These are phyloP conservation scores for Masnerella sp. DNA, from an alignment of 2,888 invertebrate species.

Conservation along the genomic window DNA sequence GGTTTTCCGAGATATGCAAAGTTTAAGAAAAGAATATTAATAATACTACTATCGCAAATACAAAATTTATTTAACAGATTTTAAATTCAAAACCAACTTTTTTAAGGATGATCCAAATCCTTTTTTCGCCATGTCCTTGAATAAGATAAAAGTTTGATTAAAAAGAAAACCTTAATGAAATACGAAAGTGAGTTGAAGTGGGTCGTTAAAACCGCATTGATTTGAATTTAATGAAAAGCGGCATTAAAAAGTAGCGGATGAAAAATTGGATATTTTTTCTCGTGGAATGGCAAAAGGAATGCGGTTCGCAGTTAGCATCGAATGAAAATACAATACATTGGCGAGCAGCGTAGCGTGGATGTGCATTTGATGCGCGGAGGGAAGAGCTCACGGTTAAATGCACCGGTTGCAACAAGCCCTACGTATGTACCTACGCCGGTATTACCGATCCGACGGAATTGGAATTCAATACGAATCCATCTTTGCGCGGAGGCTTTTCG, in stretches of 20 bases:
- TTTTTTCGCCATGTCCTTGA: too few species aligned
- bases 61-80: too few species aligned
- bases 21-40: too few species aligned
- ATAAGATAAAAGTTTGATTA: too few species aligned
- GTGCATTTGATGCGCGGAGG: constrained; percentile 35
- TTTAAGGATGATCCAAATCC: too few species aligned
- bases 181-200: neutral
- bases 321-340: constrained; percentile 46
- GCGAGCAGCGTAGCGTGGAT: constrained; percentile 27
- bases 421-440: constrained; percentile 21
- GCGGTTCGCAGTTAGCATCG: constrained; percentile 39
- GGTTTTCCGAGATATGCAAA: too few species aligned
- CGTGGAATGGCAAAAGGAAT: constrained; percentile 32
- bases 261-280: constrained; percentile 29
- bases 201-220: constrained; percentile 6
- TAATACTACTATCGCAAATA: too few species aligned
- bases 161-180: neutral
- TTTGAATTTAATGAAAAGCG: constrained; percentile 13
- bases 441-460: constrained; percentile 41
- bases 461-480: constrained; percentile 56
- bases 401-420: constrained; percentile 26
- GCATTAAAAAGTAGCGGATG: neutral
- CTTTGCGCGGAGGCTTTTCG: constrained; percentile 39
- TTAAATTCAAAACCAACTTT: too few species aligned
- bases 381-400: constrained; percentile 32